These are phyloP conservation scores for Hirudinaria manillensis DNA, from an alignment of 2,888 invertebrate species.

Conservation along the genomic window DNA sequence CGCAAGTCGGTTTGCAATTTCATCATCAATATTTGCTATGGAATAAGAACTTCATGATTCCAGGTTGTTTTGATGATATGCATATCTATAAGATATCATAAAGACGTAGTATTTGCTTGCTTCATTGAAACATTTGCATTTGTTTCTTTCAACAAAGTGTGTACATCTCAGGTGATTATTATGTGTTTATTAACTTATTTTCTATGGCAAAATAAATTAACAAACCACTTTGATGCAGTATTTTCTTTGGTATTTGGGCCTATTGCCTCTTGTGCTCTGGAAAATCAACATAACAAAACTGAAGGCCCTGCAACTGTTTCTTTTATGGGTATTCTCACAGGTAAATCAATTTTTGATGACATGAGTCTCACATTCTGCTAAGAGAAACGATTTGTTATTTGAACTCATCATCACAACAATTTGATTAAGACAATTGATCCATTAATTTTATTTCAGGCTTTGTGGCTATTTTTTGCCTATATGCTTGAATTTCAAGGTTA, in stretches of 20 bases:
- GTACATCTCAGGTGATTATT: constrained; percentile 72
- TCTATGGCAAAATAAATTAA: neutral
- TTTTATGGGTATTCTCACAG: constrained; percentile 57
- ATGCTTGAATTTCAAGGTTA: constrained; percentile 79
- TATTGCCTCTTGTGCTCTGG: constrained; percentile 65
- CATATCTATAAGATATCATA: constrained; percentile 47
- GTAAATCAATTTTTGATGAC: constrained; percentile 39
- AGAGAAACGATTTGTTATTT: neutral
- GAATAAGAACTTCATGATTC: neutral
- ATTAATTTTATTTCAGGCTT: constrained; percentile 60
- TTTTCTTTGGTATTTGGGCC: constrained; percentile 80
- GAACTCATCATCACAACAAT: no score
- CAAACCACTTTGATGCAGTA: constrained; percentile 45
- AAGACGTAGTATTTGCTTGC: constrained; percentile 73
- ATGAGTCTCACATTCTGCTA: neutral
- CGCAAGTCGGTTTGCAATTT: constrained; percentile 7
- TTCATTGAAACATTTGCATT: constrained; percentile 78
- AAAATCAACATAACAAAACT: constrained; percentile 42
- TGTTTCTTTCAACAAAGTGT: constrained; percentile 87
- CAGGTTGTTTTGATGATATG: constrained; percentile 58
- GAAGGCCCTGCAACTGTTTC: constrained; percentile 57
- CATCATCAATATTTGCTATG: no score
- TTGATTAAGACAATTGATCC: neutral
- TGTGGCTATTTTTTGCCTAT: constrained; percentile 87
- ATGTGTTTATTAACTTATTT: neutral